Percentiles rank a stretch among this genome's conserved stretches.
These are phyloP conservation scores for Oscheius sp. DNA, from an alignment of 2,888 invertebrate genomes.

Conservation along the genomic window DNA sequence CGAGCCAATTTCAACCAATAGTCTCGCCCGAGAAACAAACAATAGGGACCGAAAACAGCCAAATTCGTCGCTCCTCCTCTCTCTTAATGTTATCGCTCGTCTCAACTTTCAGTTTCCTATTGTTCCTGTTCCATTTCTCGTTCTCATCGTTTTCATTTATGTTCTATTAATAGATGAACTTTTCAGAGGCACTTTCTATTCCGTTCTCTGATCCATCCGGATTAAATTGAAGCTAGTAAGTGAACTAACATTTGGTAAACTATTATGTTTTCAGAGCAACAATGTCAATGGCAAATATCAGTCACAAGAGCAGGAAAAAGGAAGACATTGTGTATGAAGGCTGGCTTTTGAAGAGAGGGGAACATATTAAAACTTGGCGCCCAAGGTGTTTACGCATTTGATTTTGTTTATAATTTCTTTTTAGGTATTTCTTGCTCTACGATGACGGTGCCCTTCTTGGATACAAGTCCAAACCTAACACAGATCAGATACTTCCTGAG, in stretches of 20 bases:
- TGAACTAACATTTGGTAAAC: no score
- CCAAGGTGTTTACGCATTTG: conserved; percentile 77
- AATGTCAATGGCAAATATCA: conserved; percentile 14
- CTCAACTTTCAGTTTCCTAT: background rate
- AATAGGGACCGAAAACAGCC: conserved; percentile 20
- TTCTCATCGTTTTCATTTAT: background rate
- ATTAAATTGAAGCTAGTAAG: no score
- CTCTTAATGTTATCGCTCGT: background rate
- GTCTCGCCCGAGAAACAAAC: conserved; percentile 23
- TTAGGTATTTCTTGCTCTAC: conserved; percentile 87
- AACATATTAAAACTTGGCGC: conserved; percentile 98
- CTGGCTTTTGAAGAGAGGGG: conserved; percentile 93
- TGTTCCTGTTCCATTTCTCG: conserved; percentile 7
- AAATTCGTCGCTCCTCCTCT: conserved; percentile 15
- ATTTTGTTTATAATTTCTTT: background rate
- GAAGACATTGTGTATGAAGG: conserved; percentile 86
- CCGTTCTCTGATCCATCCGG: background rate
- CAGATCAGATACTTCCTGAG: conserved; percentile 76
- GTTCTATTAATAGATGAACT: background rate
- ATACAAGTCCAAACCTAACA: conserved; percentile 89
- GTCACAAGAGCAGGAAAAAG: conserved; percentile 11
- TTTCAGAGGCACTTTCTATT: background rate
- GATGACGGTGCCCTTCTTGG: conserved; percentile 94
- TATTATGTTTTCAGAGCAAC: no score
- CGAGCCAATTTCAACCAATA: conserved; percentile 32